These are phyloP conservation scores for Sebastes trivittatus DNA, from an alignment of 2,797 vertebrate genomes.

Conservation along the genomic window DNA sequence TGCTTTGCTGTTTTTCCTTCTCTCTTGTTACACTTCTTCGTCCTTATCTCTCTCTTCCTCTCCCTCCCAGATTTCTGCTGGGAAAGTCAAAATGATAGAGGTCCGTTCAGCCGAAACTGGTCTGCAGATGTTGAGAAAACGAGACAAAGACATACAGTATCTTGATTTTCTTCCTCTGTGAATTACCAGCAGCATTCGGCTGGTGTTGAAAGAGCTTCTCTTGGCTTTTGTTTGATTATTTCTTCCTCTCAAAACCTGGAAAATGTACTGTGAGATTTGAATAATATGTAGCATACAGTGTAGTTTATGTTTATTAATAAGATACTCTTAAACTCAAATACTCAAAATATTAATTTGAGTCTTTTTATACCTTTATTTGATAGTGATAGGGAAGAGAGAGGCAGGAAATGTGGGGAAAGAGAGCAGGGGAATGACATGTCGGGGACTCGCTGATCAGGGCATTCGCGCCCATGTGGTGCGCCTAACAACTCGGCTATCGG, in stretches of 20 bases:
- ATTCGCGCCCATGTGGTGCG: background rate
- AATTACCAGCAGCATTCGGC: conserved; percentile 11
- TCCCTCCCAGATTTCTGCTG: conserved; percentile 41
- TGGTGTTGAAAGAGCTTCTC: background rate
- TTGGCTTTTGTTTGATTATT: background rate
- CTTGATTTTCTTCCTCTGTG: conserved; percentile 33
- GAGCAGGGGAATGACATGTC: background rate
- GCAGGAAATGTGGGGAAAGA: too few relatives aligned
- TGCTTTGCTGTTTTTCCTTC: conserved; percentile 40
- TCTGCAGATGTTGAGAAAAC: conserved; percentile 57
- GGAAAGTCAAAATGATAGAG: conserved; percentile 60
- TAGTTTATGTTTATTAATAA: background rate
- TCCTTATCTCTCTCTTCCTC: conserved; percentile 49
- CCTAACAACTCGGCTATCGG: background rate
- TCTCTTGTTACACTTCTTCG: conserved; percentile 46
- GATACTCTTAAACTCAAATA: background rate
- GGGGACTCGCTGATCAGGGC: background rate
- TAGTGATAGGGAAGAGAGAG: background rate
- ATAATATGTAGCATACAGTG: background rate
- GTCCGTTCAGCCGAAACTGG: conserved; percentile 61
- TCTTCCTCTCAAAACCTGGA: background rate
- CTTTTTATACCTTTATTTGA: background rate
- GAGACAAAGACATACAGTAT: conserved; percentile 50
- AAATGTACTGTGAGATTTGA: background rate
- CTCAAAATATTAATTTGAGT: background rate